Base-by-base conservation (phyloP, 2,888 invertebrate genomes). In the Tinea pellionella region DNA sequence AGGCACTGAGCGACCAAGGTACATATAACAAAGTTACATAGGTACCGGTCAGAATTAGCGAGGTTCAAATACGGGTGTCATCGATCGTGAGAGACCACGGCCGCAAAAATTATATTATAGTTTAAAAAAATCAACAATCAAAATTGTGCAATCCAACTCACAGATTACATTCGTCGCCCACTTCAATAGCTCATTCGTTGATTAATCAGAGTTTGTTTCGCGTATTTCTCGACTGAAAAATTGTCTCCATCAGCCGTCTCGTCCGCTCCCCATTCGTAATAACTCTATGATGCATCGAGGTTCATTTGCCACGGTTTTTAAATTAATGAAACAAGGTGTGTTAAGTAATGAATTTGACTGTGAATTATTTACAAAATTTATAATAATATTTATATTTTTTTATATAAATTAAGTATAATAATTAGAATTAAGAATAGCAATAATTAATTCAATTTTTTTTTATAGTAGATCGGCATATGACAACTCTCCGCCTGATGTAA, bases 191-290 rank as follows among this genome's bases (percentile, higher is more conserved):
- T 75, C 78, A 73, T 73, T 69, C 78, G 73, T 67, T 82, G 83
- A 80, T 85, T 86, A 86, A 86, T 85, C 85, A 77, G 74, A 74
- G 72, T 80, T 83, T 80, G 84, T 81, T 80, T 78, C 73, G 73
- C 75, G 72, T 73, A n/a, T 29, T 74, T 72, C 69, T 67, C 70
- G 11, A 68, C 71, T 84, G 86, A 87, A 80, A 84, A 84, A 86
- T 84, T 80, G 86, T 83, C 86, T 70, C 80, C 83, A 80, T 85
- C 83, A 83, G 69, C 77, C 66, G 63, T 15, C 55, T 18, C 70
- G 66, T 65, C 73, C 67, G 69, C 70, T 63, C 67, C 70, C 67
- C 69, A 61, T 68, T 68, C 63, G 69, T 73, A 74, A 77, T 78
- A 79, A 71, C 72, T 69, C 65, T 73, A 78, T 84, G 82, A 85